Percentiles rank a stretch among this genome's conserved stretches.
Evolutionary conservation across 2,113 vertebrate genomes (phyloP).

Genomic region (Chaetodon trifascialis): DNA sequence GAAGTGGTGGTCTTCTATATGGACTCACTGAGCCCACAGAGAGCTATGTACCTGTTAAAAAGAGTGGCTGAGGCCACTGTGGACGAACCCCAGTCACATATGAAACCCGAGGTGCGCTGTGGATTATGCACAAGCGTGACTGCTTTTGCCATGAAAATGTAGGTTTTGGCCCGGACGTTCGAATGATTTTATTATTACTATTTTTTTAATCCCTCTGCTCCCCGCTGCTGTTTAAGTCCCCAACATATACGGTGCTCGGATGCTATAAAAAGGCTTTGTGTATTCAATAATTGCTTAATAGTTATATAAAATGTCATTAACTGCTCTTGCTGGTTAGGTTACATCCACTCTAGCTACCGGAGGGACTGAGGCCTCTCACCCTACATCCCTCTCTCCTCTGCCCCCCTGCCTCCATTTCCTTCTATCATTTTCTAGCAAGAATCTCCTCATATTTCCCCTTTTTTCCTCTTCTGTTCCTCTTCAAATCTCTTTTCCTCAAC

Average conservation of each 20-base stretch:
- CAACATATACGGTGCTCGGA: conserved; percentile 78
- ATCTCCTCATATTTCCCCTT: conserved; percentile 27
- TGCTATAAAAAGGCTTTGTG: conserved; percentile 90
- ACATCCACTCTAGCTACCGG: conserved; percentile 67
- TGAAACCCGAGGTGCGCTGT: conserved; percentile 89
- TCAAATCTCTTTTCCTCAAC: conserved; percentile 3
- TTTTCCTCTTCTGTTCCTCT: neutral
- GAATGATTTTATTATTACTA: conserved; percentile 75
- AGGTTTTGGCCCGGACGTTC: conserved; percentile 89
- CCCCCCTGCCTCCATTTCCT: conserved; percentile 45
- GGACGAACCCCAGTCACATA: conserved; percentile 77
- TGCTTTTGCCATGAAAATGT: conserved; percentile 92
- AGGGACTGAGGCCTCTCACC: conserved; percentile 53
- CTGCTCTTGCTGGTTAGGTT: conserved; percentile 77
- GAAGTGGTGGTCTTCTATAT: conserved; percentile 38
- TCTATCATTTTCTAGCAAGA: conserved; percentile 21
- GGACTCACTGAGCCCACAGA: conserved; percentile 66
- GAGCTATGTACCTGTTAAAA: conserved; percentile 88
- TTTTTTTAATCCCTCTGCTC: conserved; percentile 79
- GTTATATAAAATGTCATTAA: conserved; percentile 86
- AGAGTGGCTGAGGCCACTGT: conserved; percentile 70
- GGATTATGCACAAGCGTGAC: conserved; percentile 90
- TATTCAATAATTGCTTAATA: conserved; percentile 89
- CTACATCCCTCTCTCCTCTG: conserved; percentile 30
- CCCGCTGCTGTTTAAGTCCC: conserved; percentile 82